phyloP scores from a whole-genome alignment of 35 echinoderm and acorn worm species.

The Hemicentrotus pulcherrimus region DNA sequence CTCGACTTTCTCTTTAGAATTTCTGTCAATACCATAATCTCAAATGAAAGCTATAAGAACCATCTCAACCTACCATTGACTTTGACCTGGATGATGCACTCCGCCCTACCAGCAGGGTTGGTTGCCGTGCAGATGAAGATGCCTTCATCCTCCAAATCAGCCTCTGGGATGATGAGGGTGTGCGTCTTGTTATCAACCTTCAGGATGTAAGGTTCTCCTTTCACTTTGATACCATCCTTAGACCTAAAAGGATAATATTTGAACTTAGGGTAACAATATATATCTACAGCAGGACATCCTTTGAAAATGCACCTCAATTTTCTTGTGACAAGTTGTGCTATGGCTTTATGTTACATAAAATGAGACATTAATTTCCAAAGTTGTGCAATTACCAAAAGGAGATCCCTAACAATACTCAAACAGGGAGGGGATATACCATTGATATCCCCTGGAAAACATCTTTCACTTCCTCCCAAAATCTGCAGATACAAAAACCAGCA shows the following conservation, averaged over 20 bases:
- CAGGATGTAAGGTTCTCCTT: conserved; percentile 67
- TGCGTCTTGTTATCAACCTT: conserved; percentile 68
- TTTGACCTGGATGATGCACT: conserved; percentile 74
- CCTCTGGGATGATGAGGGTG: conserved; percentile 76
- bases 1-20: too few species aligned
- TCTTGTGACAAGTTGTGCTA: too few species aligned
- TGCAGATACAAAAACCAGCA: too few species aligned
- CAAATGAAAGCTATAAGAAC: not conserved
- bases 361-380: too few species aligned
- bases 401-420: too few species aligned
- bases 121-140: conserved; percentile 80
- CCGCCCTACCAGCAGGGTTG: conserved; percentile 79
- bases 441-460: too few species aligned
- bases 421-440: too few species aligned
- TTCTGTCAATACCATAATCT: not conserved
- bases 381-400: too few species aligned
- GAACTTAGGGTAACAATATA: not conserved
- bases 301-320: too few species aligned
- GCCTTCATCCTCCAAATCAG: conserved; percentile 76
- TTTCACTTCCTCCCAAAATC: too few species aligned
- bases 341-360: too few species aligned
- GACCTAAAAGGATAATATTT: conserved; percentile 60
- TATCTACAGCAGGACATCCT: too few species aligned
- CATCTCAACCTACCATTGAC: conserved; percentile 75
- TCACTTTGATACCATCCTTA: conserved; percentile 76